A percentile compares a stretch with the other conserved stretches of the same genome.
Evolutionary conservation across 2,113 vertebrate genomes (phyloP).

Genomic region (Atrichornis clamosus): DNA sequence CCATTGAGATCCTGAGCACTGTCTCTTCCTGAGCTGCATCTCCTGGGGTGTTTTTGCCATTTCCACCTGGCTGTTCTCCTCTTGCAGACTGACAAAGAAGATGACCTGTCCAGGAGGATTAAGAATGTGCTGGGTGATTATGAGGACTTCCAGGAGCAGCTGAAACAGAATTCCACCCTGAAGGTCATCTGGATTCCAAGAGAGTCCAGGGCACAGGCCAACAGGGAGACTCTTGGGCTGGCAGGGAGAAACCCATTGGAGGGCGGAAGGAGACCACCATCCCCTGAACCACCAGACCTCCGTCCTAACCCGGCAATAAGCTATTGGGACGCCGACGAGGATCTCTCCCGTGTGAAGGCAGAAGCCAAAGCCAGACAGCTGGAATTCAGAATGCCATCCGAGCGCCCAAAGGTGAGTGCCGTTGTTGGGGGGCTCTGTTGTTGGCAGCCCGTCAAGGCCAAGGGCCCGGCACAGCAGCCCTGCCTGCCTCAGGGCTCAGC

Average conservation of each 20-base stretch:
- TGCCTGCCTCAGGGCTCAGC: not conserved
- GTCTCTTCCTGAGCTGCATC: not conserved
- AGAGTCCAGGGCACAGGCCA: constrained; percentile 38
- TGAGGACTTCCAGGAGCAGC: constrained; percentile 77
- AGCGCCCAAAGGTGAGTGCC: constrained; percentile 74
- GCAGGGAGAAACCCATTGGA: constrained; percentile 23
- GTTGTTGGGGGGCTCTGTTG: not conserved
- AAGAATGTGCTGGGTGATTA: constrained; percentile 88
- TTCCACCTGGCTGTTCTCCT: not conserved
- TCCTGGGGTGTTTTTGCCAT: not conserved
- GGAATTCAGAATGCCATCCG: constrained; percentile 74
- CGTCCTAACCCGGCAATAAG: too few species aligned
- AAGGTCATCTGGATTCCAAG: constrained; percentile 53
- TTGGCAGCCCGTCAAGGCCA: not conserved
- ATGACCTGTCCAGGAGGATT: constrained; percentile 87
- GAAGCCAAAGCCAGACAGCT: constrained; percentile 69
- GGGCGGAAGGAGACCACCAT: not conserved
- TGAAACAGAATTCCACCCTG: constrained; percentile 61
- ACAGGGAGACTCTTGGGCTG: constrained; percentile 30
- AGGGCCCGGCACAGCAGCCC: not conserved
- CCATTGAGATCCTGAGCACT: not conserved
- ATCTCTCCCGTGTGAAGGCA: constrained; percentile 68
- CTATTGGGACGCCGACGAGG: constrained; percentile 30
- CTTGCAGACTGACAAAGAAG: constrained; percentile 83
- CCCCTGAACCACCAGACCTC: fast-evolving